phyloP scores from a whole-genome alignment of 2,797 vertebrate species.

The Macropus fuliginosus region DNA sequence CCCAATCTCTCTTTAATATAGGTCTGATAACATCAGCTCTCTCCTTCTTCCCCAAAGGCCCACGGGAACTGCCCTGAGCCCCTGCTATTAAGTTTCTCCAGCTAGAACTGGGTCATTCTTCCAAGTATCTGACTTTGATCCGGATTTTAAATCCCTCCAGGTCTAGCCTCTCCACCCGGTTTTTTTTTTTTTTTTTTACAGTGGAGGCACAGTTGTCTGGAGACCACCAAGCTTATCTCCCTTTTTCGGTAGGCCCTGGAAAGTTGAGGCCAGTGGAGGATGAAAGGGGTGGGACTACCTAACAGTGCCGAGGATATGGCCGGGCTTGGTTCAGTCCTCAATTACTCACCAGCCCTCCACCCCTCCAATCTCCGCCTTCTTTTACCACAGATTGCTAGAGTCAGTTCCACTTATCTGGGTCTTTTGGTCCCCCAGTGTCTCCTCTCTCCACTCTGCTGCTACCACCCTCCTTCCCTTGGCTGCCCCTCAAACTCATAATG shows the following conservation, averaged over 20 bases:
- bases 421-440: background rate
- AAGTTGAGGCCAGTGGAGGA: background rate
- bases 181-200: too few species aligned
- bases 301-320: background rate
- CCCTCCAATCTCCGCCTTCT: background rate
- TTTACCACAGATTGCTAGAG: background rate
- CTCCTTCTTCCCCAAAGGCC: background rate
- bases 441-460: background rate
- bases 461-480: background rate
- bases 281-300: background rate
- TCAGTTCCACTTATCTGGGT: background rate
- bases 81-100: background rate
- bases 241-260: background rate
- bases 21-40: background rate
- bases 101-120: slow-evolving; percentile 50
- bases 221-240: background rate
- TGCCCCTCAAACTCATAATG: background rate
- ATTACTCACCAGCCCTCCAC: background rate
- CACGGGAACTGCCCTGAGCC: background rate
- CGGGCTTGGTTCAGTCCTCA: background rate
- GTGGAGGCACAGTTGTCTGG: background rate
- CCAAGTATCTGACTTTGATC: background rate
- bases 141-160: background rate
- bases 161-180: background rate
- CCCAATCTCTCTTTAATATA: background rate